These are phyloP conservation scores for Cryptomyrus ogoouensis DNA, from an alignment of 2,113 vertebrate genomes.

Conservation along the genomic window DNA sequence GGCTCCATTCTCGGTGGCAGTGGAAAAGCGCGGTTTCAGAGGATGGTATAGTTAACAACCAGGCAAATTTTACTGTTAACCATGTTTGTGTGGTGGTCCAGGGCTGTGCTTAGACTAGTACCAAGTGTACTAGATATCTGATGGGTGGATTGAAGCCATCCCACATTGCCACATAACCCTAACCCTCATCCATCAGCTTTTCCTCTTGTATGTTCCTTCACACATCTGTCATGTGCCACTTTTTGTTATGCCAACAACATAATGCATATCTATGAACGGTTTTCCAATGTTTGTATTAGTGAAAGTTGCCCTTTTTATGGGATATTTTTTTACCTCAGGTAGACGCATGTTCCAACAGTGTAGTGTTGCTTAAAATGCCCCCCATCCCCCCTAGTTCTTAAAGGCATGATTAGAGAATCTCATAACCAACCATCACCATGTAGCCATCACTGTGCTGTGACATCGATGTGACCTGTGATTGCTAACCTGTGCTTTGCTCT, in stretches of 20 bases:
- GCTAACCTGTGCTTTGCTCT: slow-evolving; percentile 44
- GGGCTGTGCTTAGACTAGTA: not conserved
- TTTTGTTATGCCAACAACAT: not conserved
- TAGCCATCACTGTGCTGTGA: not conserved
- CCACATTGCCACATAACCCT: not conserved
- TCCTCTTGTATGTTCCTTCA: not conserved
- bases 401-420: not conserved
- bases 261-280: not conserved
- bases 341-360: not conserved
- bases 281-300: not conserved
- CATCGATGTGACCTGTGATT: slow-evolving; percentile 20
- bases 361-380: not conserved
- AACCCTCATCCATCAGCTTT: not conserved
- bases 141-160: not conserved
- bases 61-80: not conserved
- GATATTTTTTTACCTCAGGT: not conserved
- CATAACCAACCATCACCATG: not conserved
- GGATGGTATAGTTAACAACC: not conserved
- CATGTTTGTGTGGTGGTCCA: not conserved
- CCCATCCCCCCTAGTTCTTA: not conserved
- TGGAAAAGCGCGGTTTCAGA: not conserved
- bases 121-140: not conserved
- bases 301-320: not conserved
- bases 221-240: not conserved
- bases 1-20: not conserved